These are phyloP conservation scores for Periplaneta americana DNA, from an alignment of 1,140 invertebrate species.

Conservation along the genomic window DNA sequence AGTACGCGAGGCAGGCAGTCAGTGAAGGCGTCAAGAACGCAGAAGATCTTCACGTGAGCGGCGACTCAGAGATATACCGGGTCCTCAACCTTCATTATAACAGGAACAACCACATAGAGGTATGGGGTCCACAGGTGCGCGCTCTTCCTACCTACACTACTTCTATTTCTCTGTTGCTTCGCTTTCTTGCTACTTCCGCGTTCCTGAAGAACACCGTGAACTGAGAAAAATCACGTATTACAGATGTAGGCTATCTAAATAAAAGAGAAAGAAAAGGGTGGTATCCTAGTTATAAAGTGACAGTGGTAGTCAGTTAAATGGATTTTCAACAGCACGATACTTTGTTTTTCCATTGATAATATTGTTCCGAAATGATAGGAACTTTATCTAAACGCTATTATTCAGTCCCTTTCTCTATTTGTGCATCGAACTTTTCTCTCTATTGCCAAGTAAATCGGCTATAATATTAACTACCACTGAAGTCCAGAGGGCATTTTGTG, in stretches of 20 bases:
- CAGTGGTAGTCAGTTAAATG: no score
- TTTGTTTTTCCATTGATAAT: no score
- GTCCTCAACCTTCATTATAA: constrained; percentile 99
- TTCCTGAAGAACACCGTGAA: no score
- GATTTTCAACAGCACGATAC: no score
- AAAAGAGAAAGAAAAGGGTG: no score
- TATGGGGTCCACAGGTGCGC: constrained; percentile 63
- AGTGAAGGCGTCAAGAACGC: constrained; percentile 91
- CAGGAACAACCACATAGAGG: constrained; percentile 99
- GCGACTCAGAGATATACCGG: constrained; percentile 95
- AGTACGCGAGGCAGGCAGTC: constrained; percentile 95
- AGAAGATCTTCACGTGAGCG: constrained; percentile 89
- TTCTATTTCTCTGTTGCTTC: not conserved
- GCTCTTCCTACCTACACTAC: not conserved
- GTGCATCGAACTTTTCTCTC: no score
- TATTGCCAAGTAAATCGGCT: not conserved
- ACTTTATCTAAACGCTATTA: no score
- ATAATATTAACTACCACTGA: not conserved
- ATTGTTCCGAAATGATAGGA: no score
- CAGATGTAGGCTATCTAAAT: no score
- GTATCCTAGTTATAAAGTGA: no score
- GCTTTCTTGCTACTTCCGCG: not conserved
- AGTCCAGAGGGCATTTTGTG: not conserved
- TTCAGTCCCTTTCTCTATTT: no score
- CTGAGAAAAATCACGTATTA: no score